Base-by-base conservation (phyloP, 2,113 vertebrate species). In the Lontra canadensis region DNA sequence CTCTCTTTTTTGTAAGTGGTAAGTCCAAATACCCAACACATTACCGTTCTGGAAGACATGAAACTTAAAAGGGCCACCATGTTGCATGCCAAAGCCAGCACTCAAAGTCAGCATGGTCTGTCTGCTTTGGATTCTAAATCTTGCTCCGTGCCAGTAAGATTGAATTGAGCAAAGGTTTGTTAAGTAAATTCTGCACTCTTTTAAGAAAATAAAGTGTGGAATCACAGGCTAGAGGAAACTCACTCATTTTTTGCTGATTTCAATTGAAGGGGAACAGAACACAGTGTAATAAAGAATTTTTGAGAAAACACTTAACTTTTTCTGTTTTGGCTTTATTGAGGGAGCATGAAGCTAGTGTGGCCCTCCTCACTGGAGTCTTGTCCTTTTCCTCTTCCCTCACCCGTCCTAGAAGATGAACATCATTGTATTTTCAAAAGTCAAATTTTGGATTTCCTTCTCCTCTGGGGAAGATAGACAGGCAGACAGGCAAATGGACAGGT, bases 311-410 rank as follows among this genome's bases (percentile, higher is more conserved):
- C 18, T 44, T 23, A 14, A 25, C 26, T 80, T 42, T 52, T 44
- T 81, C 23, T 69, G 2, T 31, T 39, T 1, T 20, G 39, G 7
- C 49, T 34, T 69, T 39, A 14, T 12, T 26, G 49, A 23, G 6
- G 4, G 9, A n/a, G 18, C 21, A 34, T 1, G 52, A 89, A 73
- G n/a, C 36, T 0, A 0, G 3, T 8, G 20, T 3, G 18, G 31
- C 13, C 21, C 12, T 78, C 69, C 44, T 52, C 57, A 25, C 1
- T 52, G 10, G 36, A 20, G 18, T 2, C 11, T 31, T 14, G 7
- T 15, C 4, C 13, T 61, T 39, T 63, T 63, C 42, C 44, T 20
- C n/a, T 85, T 52, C 49, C 12, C 2, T 61, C 2, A 1, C 15
- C 34, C 20, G 52, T 61, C 63, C n/a, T 76, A 63, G 42, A 42